phyloP scores from a whole-genome alignment of 2,113 vertebrate genomes.

The Craseonycteris thonglongyai region DNA sequence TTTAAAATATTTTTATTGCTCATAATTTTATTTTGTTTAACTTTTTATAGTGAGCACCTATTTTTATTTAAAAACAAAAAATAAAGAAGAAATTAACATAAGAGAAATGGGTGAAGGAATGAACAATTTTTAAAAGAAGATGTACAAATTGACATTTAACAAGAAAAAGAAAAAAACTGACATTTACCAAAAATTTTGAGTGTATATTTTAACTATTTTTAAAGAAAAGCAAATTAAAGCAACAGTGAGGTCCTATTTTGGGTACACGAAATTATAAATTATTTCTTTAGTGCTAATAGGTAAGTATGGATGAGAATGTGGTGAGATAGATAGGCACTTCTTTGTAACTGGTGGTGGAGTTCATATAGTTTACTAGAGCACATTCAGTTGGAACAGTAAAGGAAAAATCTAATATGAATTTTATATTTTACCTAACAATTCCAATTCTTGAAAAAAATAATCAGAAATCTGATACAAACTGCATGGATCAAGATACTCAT shows the following conservation, averaged over 20 bases:
- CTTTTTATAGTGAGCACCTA: not conserved
- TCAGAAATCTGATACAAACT: not conserved
- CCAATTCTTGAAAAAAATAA: not conserved
- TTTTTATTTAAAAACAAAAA: not conserved
- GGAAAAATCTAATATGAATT: not conserved
- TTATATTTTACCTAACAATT: not conserved
- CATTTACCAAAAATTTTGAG: not conserved
- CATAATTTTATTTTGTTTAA: not conserved
- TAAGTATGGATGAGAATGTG: not conserved
- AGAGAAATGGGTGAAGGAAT: not conserved
- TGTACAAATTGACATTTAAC: not conserved
- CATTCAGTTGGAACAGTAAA: not conserved
- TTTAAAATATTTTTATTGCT: not conserved
- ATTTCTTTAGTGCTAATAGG: not conserved
- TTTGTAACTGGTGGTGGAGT: not conserved
- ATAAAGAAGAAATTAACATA: not conserved
- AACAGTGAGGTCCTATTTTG: not conserved
- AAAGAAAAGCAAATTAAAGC: not conserved
- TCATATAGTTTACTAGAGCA: not conserved
- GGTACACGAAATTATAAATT: not conserved
- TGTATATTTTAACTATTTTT: not conserved
- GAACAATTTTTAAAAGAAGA: constrained; percentile 1
- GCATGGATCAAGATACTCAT: not conserved
- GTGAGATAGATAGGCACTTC: not conserved
- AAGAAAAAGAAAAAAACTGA: not conserved